phyloP scores from a whole-genome alignment of 2,888 invertebrate species.

The Gryllus longicercus region DNA sequence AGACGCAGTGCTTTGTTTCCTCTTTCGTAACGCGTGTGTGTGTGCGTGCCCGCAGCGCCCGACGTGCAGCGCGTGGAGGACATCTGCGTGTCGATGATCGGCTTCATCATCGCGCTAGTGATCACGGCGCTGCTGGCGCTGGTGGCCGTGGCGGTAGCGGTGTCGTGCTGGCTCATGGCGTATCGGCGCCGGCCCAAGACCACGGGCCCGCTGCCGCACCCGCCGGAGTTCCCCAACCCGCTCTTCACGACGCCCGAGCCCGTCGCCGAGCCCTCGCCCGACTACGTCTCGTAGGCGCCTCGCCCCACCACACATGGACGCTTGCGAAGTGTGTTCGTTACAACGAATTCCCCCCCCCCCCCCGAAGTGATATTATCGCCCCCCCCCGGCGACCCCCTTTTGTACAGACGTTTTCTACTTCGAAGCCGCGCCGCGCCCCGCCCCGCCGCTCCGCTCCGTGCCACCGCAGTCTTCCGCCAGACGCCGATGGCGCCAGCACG shows the following conservation, averaged over 20 bases:
- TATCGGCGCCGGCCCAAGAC: slow-evolving; percentile 83
- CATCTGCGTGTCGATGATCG: slow-evolving; percentile 91
- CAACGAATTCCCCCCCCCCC: not conserved
- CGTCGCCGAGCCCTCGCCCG: slow-evolving; percentile 76
- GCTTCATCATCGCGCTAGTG: slow-evolving; percentile 86
- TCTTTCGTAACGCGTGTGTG: too few species aligned
- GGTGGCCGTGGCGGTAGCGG: slow-evolving; percentile 90
- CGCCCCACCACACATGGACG: not conserved
- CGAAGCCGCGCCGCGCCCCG: not conserved
- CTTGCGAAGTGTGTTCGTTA: not conserved
- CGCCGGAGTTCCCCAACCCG: slow-evolving; percentile 92
- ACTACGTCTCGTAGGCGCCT: slow-evolving; percentile 57
- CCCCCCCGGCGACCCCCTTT: not conserved
- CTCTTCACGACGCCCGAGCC: slow-evolving; percentile 80
- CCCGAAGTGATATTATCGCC: not conserved
- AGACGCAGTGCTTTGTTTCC: too few species aligned
- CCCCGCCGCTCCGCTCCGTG: too few species aligned
- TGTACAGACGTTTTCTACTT: not conserved
- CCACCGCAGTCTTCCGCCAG: not conserved
- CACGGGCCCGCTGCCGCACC: slow-evolving; percentile 87
- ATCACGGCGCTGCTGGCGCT: slow-evolving; percentile 87
- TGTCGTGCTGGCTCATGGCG: slow-evolving; percentile 93
- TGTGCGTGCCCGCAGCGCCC: slow-evolving; percentile 47
- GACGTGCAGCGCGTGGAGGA: slow-evolving; percentile 63
- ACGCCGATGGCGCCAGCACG: not conserved